Conservation (phyloP, 2,888 invertebrate species). For the Campoplex nolae region DNA sequence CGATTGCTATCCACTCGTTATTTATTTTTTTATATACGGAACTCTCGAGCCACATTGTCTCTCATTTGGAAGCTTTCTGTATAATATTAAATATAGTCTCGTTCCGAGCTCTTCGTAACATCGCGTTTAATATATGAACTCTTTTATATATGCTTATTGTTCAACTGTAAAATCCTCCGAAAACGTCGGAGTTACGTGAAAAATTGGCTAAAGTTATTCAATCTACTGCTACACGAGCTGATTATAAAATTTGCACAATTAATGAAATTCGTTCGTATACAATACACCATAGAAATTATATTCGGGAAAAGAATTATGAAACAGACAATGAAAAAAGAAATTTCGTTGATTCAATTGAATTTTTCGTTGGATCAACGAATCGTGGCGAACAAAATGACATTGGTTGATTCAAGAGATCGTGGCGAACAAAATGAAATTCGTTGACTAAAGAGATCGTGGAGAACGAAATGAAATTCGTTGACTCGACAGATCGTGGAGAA, state of each 20-base stretch:
- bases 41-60: constrained; percentile 15
- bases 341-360: not conserved
- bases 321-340: not conserved
- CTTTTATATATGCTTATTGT: not conserved
- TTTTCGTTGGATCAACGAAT: no score
- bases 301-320: not conserved
- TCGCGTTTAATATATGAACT: not conserved
- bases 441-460: no score
- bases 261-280: not conserved
- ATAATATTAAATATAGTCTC: not conserved
- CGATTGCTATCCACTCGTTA: constrained; percentile 3
- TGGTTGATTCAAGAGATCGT: no score
- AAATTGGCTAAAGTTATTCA: not conserved
- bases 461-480: no score
- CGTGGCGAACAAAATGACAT: no score
- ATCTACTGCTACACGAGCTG: not conserved
- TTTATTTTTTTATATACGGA: constrained; percentile 1
- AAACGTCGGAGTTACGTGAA: not conserved
- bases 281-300: not conserved
- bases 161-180: not conserved
- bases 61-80: not conserved
- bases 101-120: not conserved
- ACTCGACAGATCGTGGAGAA: no score
- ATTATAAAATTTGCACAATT: not conserved
- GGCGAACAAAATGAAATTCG: no score